phyloP scores from a whole-genome alignment of 2,888 invertebrate genomes.

The Lasius platythorax region DNA sequence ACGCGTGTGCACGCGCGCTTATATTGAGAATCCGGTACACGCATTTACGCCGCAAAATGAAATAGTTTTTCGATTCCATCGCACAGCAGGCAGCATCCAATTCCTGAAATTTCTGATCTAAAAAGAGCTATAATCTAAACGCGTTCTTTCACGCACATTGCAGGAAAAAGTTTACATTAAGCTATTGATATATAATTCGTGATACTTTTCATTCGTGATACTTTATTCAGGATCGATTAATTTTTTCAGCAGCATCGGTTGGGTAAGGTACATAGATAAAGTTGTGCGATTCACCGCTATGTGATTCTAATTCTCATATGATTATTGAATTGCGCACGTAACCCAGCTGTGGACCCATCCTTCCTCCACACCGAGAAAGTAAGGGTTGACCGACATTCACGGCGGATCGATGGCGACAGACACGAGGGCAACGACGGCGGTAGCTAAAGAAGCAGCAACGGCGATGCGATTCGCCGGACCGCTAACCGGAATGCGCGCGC shows the following conservation, averaged over 20 bases:
- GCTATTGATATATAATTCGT: neutral
- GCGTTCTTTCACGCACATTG: neutral
- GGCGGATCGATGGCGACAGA: slow-evolving; percentile 41
- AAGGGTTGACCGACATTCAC: slow-evolving; percentile 46
- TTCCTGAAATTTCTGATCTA: neutral
- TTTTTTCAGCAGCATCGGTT: neutral
- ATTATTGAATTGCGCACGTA: neutral
- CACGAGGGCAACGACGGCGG: slow-evolving; percentile 38
- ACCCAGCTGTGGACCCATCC: neutral
- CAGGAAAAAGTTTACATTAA: neutral
- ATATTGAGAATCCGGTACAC: slow-evolving; percentile 39
- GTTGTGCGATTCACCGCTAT: neutral
- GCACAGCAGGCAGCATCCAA: slow-evolving; percentile 8
- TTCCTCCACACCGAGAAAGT: slow-evolving; percentile 19
- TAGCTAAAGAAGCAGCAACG: slow-evolving; percentile 59
- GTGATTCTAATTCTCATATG: neutral
- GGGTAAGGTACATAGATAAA: neutral
- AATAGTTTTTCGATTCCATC: slow-evolving; percentile 3
- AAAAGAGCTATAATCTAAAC: neutral
- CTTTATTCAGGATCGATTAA: neutral
- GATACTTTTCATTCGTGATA: neutral
- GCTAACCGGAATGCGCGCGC: slow-evolving; percentile 78
- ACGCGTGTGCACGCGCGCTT: slow-evolving; percentile 33
- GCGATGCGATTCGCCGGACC: slow-evolving; percentile 71
- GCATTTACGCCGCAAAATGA: slow-evolving; percentile 44